Evolutionary conservation across 2,113 vertebrate genomes (phyloP).

Genomic region (Myodes glareolus): DNA sequence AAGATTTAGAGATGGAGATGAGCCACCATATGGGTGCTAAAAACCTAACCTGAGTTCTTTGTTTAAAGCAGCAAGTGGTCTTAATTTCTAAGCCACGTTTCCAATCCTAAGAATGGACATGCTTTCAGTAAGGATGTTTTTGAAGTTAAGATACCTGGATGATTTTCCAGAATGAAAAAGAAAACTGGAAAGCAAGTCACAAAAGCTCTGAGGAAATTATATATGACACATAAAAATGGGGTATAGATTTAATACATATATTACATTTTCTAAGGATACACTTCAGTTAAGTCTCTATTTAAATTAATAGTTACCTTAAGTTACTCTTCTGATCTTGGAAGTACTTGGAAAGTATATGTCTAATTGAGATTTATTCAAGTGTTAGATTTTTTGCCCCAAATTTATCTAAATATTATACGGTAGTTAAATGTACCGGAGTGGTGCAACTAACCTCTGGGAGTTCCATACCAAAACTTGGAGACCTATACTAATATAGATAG

Average conservation of each 20-base stretch:
- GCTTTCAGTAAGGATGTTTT: background rate
- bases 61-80: background rate
- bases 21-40: background rate
- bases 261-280: background rate
- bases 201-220: background rate
- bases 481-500: background rate
- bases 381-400: background rate
- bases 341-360: background rate
- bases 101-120: background rate
- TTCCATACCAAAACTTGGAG: background rate
- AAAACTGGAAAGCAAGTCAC: background rate
- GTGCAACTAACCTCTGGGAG: background rate
- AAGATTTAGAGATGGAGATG: background rate
- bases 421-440: background rate
- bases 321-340: background rate
- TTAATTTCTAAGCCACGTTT: background rate
- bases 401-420: background rate
- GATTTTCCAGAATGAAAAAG: background rate
- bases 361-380: background rate
- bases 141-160: background rate
- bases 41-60: background rate
- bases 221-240: background rate
- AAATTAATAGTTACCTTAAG: background rate
- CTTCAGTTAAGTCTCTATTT: background rate
- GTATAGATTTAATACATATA: background rate